phyloP scores from a whole-genome alignment of 2,797 vertebrate genomes.

The Merluccius polli region DNA sequence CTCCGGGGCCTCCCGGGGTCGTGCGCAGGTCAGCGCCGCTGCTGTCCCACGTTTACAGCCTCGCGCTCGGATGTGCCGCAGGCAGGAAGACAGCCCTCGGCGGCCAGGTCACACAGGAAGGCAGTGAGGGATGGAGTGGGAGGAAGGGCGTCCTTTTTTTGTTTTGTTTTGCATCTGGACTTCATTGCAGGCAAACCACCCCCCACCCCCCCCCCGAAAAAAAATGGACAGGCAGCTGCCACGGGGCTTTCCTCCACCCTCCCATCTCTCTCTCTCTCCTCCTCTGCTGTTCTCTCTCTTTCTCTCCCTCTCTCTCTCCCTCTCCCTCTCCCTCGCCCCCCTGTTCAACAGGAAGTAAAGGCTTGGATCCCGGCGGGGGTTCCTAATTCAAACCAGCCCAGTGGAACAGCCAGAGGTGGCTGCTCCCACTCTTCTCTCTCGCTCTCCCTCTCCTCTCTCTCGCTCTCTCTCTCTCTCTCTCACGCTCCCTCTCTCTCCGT shows the following conservation, averaged over 20 bases:
- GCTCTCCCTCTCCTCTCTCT: constrained; percentile 2
- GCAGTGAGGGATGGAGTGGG: constrained; percentile 28
- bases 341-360: constrained; percentile 76
- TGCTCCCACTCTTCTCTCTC: constrained; percentile 44
- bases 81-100: constrained; percentile 33
- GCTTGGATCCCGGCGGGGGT: constrained; percentile 78
- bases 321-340: constrained; percentile 42
- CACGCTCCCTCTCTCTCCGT: constrained; percentile 30
- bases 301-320: constrained; percentile 7
- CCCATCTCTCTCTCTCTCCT: constrained; percentile 17
- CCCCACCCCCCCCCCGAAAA: constrained; percentile 15
- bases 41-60: constrained; percentile 53
- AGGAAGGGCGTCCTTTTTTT: constrained; percentile 34
- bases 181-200: constrained; percentile 76
- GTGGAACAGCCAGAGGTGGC: constrained; percentile 74
- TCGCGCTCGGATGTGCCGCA: constrained; percentile 47
- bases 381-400: constrained; percentile 82
- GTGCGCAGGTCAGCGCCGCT: constrained; percentile 61
- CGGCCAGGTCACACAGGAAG: constrained; percentile 49
- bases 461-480: constrained; percentile 9
- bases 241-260: constrained; percentile 37
- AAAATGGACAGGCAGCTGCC: constrained; percentile 67
- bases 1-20: constrained; percentile 47
- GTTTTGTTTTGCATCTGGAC: constrained; percentile 69
- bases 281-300: constrained; percentile 3